Evolutionary conservation across 2,113 vertebrate species (phyloP), one percentile per base, ranked within the genome.

Genomic region (Pseudorasbora parva): DNA sequence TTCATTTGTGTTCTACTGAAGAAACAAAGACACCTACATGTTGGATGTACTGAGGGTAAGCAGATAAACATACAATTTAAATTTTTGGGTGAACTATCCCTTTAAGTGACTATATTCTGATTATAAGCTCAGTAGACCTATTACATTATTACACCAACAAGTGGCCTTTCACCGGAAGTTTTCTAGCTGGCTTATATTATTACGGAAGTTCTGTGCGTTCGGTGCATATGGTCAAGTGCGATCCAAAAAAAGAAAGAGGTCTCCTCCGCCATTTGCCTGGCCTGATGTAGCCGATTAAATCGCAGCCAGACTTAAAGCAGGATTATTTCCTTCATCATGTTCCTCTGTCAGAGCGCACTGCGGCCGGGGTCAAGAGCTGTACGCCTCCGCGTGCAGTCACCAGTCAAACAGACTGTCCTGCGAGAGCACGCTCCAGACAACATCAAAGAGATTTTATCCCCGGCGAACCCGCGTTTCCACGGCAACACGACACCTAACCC

Each of bases 371-470:
- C 76, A 78, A 62, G 57, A 45, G 51, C 73, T 78, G 69, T 72
- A 77, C 41, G 62, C 82, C 72, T 76, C 82, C 45, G 51, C 69
- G 72, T n/a, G 37, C 66, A 60, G 60, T 62, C 82, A 82, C 56
- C 30, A 15, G 72, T 78, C 83, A 74, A 74, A 81, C 56, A 47
- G 60, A 59, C 77, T 19, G 73, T 37, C 62, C 62, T 41, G 64
- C 15, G 30, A 5, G n/a, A 25, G 19, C 51, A 9, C 51, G 25
- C 30, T 6, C 41, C 75, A 27, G 54, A 41, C 57, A 78, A 74
- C 83, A 82, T 82, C 57, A 85, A 73, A 85, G 74, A 73, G 74
- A 73, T 73, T 54, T 78, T 30, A 78, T 80, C 25, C 25, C 15
- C 69, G 68, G 41, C 17, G 15, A 85, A 57, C 15, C 86, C 33